These are phyloP conservation scores for Pterocles orientalis DNA, from an alignment of 2,113 vertebrate genomes.

Conservation along the genomic window DNA sequence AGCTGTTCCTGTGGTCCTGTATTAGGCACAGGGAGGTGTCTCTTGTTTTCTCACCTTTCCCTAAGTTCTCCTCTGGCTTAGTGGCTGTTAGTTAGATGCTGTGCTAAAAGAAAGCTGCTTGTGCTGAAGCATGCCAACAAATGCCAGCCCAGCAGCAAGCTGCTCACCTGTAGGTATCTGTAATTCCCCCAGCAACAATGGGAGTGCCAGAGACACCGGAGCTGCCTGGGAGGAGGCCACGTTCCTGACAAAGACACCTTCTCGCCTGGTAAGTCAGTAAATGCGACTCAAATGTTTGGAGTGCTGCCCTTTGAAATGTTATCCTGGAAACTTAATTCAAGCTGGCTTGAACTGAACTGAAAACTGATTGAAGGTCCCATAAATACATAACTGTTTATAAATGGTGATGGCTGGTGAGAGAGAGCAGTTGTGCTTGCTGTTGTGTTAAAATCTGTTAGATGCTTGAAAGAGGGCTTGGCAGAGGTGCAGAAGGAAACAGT, in stretches of 20 bases:
- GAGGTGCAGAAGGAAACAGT: neutral
- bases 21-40: neutral
- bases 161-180: neutral
- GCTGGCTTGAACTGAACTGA: neutral
- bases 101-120: neutral
- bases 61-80: neutral
- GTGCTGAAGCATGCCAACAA: neutral
- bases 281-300: neutral
- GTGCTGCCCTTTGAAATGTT: neutral
- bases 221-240: rapidly evolving
- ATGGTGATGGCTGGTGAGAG: neutral
- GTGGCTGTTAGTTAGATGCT: rapidly evolving
- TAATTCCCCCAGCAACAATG: neutral
- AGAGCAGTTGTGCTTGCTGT: neutral
- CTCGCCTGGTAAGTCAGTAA: neutral
- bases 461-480: neutral
- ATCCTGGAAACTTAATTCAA: neutral
- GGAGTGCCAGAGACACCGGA: neutral
- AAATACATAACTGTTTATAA: neutral
- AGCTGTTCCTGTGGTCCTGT: neutral
- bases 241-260: neutral
- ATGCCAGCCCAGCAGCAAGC: neutral
- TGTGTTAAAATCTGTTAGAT: neutral
- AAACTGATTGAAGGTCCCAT: neutral
- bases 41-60: neutral